Percentiles rank a stretch among this genome's conserved stretches.
phyloP scores from a whole-genome alignment of 1,140 invertebrate species.

The Papilio polyxenes region DNA sequence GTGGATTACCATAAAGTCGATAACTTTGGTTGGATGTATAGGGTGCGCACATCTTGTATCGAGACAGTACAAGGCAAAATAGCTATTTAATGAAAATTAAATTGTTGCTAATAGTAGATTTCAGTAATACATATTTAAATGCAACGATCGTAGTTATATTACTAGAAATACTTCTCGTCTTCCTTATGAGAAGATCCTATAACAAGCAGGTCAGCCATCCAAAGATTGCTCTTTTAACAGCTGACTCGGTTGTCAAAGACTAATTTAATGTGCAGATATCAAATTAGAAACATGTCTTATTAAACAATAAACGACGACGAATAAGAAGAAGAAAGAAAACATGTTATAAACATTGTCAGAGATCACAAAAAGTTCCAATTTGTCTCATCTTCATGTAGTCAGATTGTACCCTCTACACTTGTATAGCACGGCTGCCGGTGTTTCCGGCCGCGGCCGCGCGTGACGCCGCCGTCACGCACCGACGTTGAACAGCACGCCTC shows the following conservation, averaged over 20 bases:
- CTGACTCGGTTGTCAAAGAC: too few relatives aligned
- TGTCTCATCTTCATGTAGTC: slow-evolving; percentile 36
- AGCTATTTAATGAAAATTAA: not conserved
- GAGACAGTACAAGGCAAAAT: not conserved
- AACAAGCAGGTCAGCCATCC: too few relatives aligned
- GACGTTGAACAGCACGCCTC: slow-evolving; percentile 33
- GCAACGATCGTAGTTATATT: too few relatives aligned
- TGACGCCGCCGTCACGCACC: slow-evolving; percentile 58
- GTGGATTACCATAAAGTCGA: slow-evolving; percentile 37
- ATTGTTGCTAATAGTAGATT: not conserved
- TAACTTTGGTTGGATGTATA: slow-evolving; percentile 18
- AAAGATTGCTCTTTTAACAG: too few relatives aligned
- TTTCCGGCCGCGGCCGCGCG: slow-evolving; percentile 55
- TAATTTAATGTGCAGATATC: too few relatives aligned
- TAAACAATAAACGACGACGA: too few relatives aligned
- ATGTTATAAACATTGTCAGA: not conserved
- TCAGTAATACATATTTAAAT: too few relatives aligned
- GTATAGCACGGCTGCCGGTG: slow-evolving; percentile 45
- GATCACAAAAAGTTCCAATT: not conserved
- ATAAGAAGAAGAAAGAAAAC: too few relatives aligned
- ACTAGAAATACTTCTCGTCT: too few relatives aligned
- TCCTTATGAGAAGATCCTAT: too few relatives aligned
- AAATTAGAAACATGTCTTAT: too few relatives aligned
- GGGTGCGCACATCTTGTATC: not conserved
- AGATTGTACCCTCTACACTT: slow-evolving; percentile 22